phyloP scores from a whole-genome alignment of 2,888 invertebrate genomes.

The Caenorhabditis japonica region DNA sequence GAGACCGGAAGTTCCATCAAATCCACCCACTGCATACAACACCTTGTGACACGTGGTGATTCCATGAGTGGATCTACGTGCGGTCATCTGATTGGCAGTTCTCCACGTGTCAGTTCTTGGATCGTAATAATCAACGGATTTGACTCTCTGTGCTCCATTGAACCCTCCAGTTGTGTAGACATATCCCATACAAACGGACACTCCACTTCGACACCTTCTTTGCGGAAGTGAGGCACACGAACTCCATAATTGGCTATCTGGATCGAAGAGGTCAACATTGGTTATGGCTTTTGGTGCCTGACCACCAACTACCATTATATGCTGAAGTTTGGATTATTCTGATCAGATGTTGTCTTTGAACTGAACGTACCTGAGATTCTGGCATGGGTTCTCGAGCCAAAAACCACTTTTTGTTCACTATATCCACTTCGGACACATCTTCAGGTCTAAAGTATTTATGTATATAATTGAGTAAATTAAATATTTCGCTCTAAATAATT shows the following conservation, averaged over 20 bases:
- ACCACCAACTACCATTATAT: conserved; percentile 53
- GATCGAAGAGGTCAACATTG: conserved; percentile 53
- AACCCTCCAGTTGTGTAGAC: conserved; percentile 56
- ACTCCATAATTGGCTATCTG: conserved; percentile 46
- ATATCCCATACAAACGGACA: conserved; percentile 34
- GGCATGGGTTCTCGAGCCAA: conserved; percentile 46
- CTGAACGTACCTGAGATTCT: conserved; percentile 34
- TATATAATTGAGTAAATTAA: neutral
- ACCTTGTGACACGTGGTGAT: conserved; percentile 96
- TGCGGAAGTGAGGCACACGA: conserved; percentile 50
- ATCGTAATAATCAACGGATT: conserved; percentile 51
- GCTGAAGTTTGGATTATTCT: conserved; percentile 12
- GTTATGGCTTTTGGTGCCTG: conserved; percentile 56
- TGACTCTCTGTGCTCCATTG: conserved; percentile 52
- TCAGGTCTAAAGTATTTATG: conserved; percentile 3
- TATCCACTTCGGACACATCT: conserved; percentile 7
- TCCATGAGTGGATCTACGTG: conserved; percentile 82
- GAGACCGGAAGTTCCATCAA: conserved; percentile 93
- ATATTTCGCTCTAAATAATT: neutral
- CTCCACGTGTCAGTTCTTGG: conserved; percentile 50
- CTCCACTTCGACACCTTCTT: conserved; percentile 55
- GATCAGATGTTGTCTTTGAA: neutral
- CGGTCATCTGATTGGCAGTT: conserved; percentile 43
- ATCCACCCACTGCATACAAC: conserved; percentile 93
- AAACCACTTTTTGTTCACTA: conserved; percentile 29